These are phyloP conservation scores for Hypsopygia costalis DNA, from an alignment of 2,888 invertebrate species.

Conservation along the genomic window DNA sequence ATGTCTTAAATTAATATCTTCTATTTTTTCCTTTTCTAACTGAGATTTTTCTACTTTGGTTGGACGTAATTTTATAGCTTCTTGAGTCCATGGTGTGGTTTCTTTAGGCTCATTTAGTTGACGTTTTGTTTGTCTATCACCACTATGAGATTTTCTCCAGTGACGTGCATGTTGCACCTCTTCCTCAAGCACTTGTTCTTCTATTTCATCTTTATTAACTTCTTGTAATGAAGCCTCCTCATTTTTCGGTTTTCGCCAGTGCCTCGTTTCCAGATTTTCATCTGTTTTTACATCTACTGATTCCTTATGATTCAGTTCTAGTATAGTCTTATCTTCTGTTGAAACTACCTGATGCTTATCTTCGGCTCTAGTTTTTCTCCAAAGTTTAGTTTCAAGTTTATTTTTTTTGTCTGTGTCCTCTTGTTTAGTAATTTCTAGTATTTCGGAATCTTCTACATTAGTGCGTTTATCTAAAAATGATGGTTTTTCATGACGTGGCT, in stretches of 20 bases:
- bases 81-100: conserved; percentile 81
- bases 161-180: conserved; percentile 9
- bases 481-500: conserved; percentile 42
- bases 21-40: conserved; percentile 76
- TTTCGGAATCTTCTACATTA: conserved; percentile 19
- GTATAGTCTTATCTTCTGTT: conserved; percentile 11
- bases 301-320: conserved; percentile 1
- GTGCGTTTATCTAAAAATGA: neutral
- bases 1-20: conserved; percentile 61
- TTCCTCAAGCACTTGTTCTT: conserved; percentile 2
- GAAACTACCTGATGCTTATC: conserved; percentile 15
- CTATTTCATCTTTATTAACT: conserved; percentile 10
- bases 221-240: conserved; percentile 12
- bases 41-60: conserved; percentile 79
- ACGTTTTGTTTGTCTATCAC: conserved; percentile 26
- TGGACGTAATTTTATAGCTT: conserved; percentile 81
- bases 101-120: conserved; percentile 40
- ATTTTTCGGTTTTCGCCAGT: conserved; percentile 20
- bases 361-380: conserved; percentile 40
- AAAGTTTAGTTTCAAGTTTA: conserved; percentile 25
- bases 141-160: conserved; percentile 25
- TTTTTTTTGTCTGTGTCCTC: neutral
- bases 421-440: conserved; percentile 10
- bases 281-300: conserved; percentile 14
- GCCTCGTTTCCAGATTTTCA: conserved; percentile 15